Percentiles rank a stretch among this genome's conserved stretches.
These are phyloP conservation scores for Cygnus atratus DNA, from an alignment of 2,113 vertebrate species.

Conservation along the genomic window DNA sequence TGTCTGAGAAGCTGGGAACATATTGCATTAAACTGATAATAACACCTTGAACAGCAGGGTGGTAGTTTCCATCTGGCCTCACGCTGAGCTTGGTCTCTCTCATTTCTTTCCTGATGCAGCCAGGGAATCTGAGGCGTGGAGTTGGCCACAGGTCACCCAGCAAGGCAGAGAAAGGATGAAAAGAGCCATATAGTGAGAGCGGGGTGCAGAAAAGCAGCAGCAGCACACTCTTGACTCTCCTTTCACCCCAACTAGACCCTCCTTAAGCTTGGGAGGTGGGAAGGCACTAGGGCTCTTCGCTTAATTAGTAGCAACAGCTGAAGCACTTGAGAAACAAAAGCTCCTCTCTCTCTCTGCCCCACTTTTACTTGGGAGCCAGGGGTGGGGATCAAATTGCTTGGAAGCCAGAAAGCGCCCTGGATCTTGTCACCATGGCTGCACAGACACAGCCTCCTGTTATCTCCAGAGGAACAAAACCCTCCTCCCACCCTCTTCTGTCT, in stretches of 20 bases:
- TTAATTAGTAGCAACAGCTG: constrained; percentile 65
- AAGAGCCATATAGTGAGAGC: not conserved
- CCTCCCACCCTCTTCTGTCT: constrained; percentile 56
- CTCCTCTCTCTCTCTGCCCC: constrained; percentile 56
- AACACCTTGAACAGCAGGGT: constrained; percentile 36
- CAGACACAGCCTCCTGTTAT: constrained; percentile 65
- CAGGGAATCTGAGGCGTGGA: not conserved
- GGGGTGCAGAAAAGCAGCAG: not conserved
- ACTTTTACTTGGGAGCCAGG: constrained; percentile 52
- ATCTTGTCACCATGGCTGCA: constrained; percentile 73
- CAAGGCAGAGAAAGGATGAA: not conserved
- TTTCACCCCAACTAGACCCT: not conserved
- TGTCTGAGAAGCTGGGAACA: constrained; percentile 32
- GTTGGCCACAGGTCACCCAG: not conserved
- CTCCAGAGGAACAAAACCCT: constrained; percentile 64
- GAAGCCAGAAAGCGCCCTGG: constrained; percentile 62
- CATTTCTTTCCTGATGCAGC: not conserved
- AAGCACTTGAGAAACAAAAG: constrained; percentile 71
- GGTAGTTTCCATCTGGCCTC: constrained; percentile 20
- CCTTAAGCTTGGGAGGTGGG: not conserved
- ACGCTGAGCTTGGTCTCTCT: constrained; percentile 8
- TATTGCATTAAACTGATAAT: not conserved
- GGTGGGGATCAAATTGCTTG: constrained; percentile 62
- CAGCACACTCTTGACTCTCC: not conserved
- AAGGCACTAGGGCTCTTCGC: constrained; percentile 7